Evolutionary conservation across 2,888 invertebrate genomes (phyloP).

Genomic region (Drosophila subsilvestris): DNA sequence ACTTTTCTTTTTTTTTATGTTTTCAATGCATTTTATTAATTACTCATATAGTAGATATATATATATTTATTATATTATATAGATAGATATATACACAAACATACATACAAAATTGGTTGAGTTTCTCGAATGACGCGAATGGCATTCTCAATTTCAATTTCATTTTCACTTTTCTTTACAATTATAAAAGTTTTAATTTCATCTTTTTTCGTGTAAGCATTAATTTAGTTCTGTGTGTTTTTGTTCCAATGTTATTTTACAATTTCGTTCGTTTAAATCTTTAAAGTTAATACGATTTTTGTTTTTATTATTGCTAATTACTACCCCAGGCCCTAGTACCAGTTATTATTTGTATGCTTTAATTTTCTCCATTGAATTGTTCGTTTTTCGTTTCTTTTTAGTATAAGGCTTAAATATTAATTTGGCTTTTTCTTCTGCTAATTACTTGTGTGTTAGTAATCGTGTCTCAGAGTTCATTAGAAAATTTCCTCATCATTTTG

Average conservation of each 20-base stretch:
- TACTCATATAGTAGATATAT: conserved; percentile 67
- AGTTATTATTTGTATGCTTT: conserved; percentile 44
- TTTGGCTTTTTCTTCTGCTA: conserved; percentile 67
- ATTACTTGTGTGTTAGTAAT: conserved; percentile 12
- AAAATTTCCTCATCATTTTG: conserved; percentile 25
- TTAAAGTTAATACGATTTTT: conserved; percentile 40
- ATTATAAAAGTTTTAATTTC: conserved; percentile 60
- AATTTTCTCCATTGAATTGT: conserved; percentile 32
- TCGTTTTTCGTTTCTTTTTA: conserved; percentile 44
- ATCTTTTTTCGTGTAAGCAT: conserved; percentile 48
- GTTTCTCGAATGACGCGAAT: conserved; percentile 32
- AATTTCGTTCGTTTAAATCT: conserved; percentile 42
- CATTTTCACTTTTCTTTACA: conserved; percentile 56
- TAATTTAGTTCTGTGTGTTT: conserved; percentile 43
- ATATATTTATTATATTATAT: conserved; percentile 65
- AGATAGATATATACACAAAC: conserved; percentile 74
- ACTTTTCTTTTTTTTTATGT: conserved; percentile 42
- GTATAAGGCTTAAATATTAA: conserved; percentile 66
- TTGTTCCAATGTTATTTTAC: conserved; percentile 51
- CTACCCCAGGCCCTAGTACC: conserved; percentile 77
- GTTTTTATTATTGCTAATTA: conserved; percentile 50
- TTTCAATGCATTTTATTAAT: conserved; percentile 76
- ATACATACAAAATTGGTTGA: conserved; percentile 73
- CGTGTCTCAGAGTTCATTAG: conserved; percentile 21
- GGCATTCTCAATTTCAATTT: conserved; percentile 18